Evolutionary conservation across 2,797 vertebrate species (phyloP).

Genomic region (Phoebastria nigripes): DNA sequence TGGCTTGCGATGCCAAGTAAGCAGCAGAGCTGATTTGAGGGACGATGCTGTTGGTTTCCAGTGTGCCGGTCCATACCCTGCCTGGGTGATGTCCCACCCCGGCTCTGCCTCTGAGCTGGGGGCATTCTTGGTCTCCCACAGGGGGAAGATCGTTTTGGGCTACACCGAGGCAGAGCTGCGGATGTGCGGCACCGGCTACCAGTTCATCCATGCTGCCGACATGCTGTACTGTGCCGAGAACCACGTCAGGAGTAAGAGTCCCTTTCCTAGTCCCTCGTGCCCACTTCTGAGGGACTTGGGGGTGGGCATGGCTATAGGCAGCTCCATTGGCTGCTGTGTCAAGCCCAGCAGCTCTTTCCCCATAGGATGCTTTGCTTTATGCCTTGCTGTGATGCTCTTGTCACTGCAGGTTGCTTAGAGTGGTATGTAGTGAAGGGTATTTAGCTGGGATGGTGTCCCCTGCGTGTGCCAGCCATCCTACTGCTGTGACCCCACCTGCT

Average conservation of each 20-base stretch:
- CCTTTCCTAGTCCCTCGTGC: not conserved
- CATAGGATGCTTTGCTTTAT: not conserved
- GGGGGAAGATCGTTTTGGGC: constrained; percentile 44
- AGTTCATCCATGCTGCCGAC: constrained; percentile 46
- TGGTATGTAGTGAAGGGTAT: rapidly evolving
- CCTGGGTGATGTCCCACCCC: not conserved
- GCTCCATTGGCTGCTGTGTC: rapidly evolving
- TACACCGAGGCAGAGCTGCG: constrained; percentile 41
- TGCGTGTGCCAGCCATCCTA: not conserved
- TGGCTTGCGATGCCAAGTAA: constrained; percentile 70
- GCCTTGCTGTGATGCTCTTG: not conserved
- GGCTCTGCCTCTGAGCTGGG: not conserved
- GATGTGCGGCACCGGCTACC: constrained; percentile 31
- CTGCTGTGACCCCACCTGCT: not conserved
- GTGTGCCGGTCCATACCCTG: rapidly evolving
- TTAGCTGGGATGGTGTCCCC: not conserved
- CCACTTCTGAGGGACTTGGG: not conserved
- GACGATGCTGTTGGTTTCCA: not conserved
- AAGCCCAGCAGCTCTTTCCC: not conserved
- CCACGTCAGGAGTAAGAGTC: constrained; percentile 50
- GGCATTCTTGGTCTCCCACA: rapidly evolving
- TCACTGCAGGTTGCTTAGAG: not conserved
- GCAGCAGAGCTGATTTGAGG: not conserved
- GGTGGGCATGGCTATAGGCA: not conserved
- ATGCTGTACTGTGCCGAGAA: constrained; percentile 57